A percentile compares a stretch with the other conserved stretches of the same genome.
phyloP scores from a whole-genome alignment of 2,797 vertebrate species.

The Epinephelus malabaricus region DNA sequence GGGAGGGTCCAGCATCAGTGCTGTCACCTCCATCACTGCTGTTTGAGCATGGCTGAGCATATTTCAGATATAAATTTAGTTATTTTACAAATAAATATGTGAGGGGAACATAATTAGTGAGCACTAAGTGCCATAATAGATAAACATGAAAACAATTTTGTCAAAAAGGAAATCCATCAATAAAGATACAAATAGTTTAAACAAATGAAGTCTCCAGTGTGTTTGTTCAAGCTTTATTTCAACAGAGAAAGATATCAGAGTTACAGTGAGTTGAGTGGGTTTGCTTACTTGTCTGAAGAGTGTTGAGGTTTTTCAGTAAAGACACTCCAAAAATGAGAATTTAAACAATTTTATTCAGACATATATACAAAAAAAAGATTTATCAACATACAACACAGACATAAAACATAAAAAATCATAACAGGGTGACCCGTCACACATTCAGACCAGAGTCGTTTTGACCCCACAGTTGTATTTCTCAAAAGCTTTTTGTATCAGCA shows the following conservation, averaged over 20 bases:
- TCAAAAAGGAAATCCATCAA: too few species aligned
- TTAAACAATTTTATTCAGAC: conserved; percentile 32
- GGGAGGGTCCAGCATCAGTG: too few species aligned
- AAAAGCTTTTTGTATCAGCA: neutral
- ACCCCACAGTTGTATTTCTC: neutral
- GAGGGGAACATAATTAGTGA: too few species aligned
- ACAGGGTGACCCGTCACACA: neutral
- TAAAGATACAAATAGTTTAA: neutral
- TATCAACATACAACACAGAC: conserved; percentile 48
- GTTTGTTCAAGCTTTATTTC: conserved; percentile 46
- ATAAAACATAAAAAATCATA: conserved; percentile 29
- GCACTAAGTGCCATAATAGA: too few species aligned
- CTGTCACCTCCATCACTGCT: too few species aligned
- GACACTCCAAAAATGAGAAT: neutral
- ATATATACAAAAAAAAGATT: conserved; percentile 55
- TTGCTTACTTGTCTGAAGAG: neutral
- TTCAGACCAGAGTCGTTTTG: neutral
- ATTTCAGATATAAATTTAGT: too few species aligned
- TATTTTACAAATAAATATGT: too few species aligned
- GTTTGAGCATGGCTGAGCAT: too few species aligned
- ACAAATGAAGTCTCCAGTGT: neutral
- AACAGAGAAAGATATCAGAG: neutral
- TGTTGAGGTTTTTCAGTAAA: neutral
- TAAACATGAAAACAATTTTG: neutral
- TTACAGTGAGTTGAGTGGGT: neutral